These are phyloP conservation scores for Ochotona curzoniae DNA, from an alignment of 2,113 vertebrate species.

Conservation along the genomic window DNA sequence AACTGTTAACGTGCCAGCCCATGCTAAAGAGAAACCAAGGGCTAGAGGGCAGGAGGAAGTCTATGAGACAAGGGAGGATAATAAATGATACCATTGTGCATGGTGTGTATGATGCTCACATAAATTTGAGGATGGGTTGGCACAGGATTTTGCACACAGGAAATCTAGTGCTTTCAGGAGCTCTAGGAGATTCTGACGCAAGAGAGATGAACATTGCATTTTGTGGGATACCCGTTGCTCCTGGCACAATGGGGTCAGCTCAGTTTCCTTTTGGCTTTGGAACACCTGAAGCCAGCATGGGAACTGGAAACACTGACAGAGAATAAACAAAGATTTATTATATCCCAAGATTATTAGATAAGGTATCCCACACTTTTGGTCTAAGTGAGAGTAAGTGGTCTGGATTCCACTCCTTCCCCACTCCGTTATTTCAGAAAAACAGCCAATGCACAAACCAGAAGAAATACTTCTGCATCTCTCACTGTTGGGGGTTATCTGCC, in stretches of 20 bases:
- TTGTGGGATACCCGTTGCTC: background rate
- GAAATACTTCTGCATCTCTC: background rate
- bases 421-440: background rate
- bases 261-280: background rate
- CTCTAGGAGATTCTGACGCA: background rate
- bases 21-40: background rate
- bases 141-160: background rate
- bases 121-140: background rate
- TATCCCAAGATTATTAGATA: background rate
- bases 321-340: background rate
- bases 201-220: background rate
- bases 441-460: background rate
- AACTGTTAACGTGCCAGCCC: background rate
- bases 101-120: too few species aligned
- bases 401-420: background rate
- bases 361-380: background rate
- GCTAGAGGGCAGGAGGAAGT: background rate
- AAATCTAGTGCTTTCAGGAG: background rate
- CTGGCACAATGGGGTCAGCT: background rate
- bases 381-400: background rate
- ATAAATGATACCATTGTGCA: background rate
- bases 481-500: background rate
- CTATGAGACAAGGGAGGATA: background rate
- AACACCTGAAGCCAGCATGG: background rate
- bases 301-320: background rate